A percentile compares a stretch with the other conserved stretches of the same genome.
phyloP scores from a whole-genome alignment of 2,797 vertebrate genomes.

The Coregonus sp. region DNA sequence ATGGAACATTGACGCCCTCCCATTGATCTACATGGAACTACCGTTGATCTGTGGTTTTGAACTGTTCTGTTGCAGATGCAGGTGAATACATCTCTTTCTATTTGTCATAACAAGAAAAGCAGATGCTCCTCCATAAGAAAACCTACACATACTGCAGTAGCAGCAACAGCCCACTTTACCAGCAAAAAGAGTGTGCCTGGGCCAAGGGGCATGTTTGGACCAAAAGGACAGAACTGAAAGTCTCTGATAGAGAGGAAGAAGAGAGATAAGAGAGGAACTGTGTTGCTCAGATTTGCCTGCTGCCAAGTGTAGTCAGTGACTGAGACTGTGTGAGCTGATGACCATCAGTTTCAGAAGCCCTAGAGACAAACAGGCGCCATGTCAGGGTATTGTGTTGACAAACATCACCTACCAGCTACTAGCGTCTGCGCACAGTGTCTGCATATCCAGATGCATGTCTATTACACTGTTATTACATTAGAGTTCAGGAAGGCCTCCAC shows the following conservation, averaged over 20 bases:
- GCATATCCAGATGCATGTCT: background rate
- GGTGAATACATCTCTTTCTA: background rate
- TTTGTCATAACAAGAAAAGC: background rate
- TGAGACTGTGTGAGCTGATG: conserved; percentile 22
- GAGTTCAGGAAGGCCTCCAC: background rate
- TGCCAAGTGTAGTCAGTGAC: conserved; percentile 13
- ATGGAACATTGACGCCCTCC: too few relatives aligned
- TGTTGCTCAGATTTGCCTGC: conserved; percentile 19
- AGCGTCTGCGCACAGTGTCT: background rate
- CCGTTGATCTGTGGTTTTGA: too few relatives aligned
- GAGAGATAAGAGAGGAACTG: background rate
- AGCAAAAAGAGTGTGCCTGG: conserved; percentile 62
- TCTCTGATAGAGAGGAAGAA: too few relatives aligned
- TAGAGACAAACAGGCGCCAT: background rate
- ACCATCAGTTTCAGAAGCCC: background rate
- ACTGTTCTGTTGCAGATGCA: too few relatives aligned
- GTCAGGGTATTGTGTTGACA: background rate
- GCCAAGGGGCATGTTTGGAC: conserved; percentile 59
- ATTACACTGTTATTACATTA: background rate
- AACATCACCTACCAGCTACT: background rate
- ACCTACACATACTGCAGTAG: background rate
- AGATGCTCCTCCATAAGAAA: background rate
- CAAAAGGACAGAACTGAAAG: background rate
- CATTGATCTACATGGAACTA: background rate
- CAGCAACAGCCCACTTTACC: conserved; percentile 63